A percentile compares a stretch with the other conserved stretches of the same genome.
These are phyloP conservation scores for Paracentrotus lividus DNA, from an alignment of 53 echinoderm and acorn worm species.

Conservation along the genomic window DNA sequence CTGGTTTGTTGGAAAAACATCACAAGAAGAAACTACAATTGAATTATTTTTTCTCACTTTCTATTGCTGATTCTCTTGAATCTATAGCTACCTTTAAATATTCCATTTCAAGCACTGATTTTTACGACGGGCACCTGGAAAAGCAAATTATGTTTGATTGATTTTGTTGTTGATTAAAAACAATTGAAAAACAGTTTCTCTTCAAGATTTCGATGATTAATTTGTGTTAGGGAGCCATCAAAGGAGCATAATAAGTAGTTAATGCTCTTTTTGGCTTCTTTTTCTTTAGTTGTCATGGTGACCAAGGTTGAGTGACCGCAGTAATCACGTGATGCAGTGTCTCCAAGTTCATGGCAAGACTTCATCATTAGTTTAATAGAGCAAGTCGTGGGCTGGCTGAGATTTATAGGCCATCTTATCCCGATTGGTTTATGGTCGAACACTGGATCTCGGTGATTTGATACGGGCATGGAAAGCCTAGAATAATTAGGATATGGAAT, in stretches of 20 bases:
- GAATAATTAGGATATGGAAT: slow-evolving; percentile 64
- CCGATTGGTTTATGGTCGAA: slow-evolving; percentile 54
- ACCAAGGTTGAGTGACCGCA: slow-evolving; percentile 66
- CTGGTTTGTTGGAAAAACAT: not conserved
- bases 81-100: not conserved
- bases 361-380: slow-evolving; percentile 51
- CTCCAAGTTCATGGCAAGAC: slow-evolving; percentile 54
- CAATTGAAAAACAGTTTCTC: too few relatives aligned
- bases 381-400: slow-evolving; percentile 55
- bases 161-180: too few relatives aligned
- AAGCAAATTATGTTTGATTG: too few relatives aligned
- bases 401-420: slow-evolving; percentile 32
- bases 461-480: slow-evolving; percentile 48
- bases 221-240: too few relatives aligned
- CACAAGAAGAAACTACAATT: not conserved
- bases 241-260: too few relatives aligned
- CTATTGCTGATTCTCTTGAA: not conserved
- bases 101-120: too few relatives aligned
- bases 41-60: too few relatives aligned
- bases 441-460: slow-evolving; percentile 46
- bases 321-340: slow-evolving; percentile 24
- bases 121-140: too few relatives aligned
- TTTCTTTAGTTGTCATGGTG: slow-evolving; percentile 22
- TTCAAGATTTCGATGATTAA: too few relatives aligned
- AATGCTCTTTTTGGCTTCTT: too few relatives aligned